Evolutionary conservation across 2,113 vertebrate genomes (phyloP).

Genomic region (Atherinomorus stipes): DNA sequence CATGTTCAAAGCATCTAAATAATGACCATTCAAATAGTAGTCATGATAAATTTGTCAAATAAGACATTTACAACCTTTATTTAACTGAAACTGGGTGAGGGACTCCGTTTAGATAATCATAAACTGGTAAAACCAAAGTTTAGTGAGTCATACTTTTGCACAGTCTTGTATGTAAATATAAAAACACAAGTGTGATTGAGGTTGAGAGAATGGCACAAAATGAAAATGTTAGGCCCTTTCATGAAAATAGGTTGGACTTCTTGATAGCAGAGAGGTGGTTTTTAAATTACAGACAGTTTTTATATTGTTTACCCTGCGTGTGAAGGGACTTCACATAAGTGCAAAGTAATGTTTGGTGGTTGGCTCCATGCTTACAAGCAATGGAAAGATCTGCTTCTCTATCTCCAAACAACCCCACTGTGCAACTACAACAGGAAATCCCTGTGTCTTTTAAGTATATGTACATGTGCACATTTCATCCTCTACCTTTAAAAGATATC

Average conservation of each 20-base stretch:
- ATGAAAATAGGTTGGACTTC: slow-evolving; percentile 32
- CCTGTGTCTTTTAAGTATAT: slow-evolving; percentile 23
- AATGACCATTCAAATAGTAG: not conserved
- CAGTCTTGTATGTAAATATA: not conserved
- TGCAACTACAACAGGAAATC: slow-evolving; percentile 37
- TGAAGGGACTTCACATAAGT: slow-evolving; percentile 46
- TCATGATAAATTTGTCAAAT: no score
- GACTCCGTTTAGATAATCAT: not conserved
- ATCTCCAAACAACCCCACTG: slow-evolving; percentile 43
- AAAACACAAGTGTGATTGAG: not conserved
- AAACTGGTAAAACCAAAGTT: not conserved
- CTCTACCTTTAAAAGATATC: slow-evolving; percentile 42
- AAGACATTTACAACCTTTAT: not conserved
- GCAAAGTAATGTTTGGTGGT: slow-evolving; percentile 59
- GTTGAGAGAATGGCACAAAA: slow-evolving; percentile 4
- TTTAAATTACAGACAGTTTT: slow-evolving; percentile 39
- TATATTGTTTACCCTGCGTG: slow-evolving; percentile 57
- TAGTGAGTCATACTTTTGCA: not conserved
- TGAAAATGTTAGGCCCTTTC: slow-evolving; percentile 21
- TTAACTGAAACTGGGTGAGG: not conserved
- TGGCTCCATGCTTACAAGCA: slow-evolving; percentile 62
- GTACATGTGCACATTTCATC: slow-evolving; percentile 13
- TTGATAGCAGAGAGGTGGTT: slow-evolving; percentile 36
- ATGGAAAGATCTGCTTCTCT: slow-evolving; percentile 44
- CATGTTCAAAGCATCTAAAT: slow-evolving; percentile 1